phyloP scores from a whole-genome alignment of 2,888 invertebrate genomes.

The Metalampra italica region DNA sequence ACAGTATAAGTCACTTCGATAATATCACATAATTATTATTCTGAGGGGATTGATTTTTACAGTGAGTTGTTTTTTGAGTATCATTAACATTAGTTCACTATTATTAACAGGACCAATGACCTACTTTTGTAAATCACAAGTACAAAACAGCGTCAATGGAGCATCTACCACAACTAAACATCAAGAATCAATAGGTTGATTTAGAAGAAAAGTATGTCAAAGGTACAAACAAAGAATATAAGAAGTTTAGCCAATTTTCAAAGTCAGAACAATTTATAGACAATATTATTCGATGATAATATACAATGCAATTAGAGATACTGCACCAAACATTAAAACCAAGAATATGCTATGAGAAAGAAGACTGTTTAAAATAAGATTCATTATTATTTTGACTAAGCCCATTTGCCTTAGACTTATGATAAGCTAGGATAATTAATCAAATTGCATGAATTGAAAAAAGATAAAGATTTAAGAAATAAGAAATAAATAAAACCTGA shows the following conservation, averaged over 20 bases:
- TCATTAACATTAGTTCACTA: slow-evolving; percentile 29
- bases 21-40: slow-evolving; percentile 46
- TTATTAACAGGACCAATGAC: slow-evolving; percentile 37
- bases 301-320: slow-evolving; percentile 76
- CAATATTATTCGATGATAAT: slow-evolving; percentile 68
- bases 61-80: slow-evolving; percentile 77
- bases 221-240: slow-evolving; percentile 37
- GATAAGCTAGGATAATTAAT: slow-evolving; percentile 51
- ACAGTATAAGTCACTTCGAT: slow-evolving; percentile 64
- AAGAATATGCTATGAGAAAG: slow-evolving; percentile 66
- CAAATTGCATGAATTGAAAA: slow-evolving; percentile 41
- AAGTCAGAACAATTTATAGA: slow-evolving; percentile 49
- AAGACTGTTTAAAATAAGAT: slow-evolving; percentile 53
- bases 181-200: slow-evolving; percentile 2
- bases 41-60: slow-evolving; percentile 55
- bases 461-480: slow-evolving; percentile 22
- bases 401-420: slow-evolving; percentile 66
- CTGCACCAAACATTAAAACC: slow-evolving; percentile 76
- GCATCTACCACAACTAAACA: slow-evolving; percentile 7
- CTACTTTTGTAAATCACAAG: slow-evolving; percentile 31
- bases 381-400: slow-evolving; percentile 57
- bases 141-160: slow-evolving; percentile 8
- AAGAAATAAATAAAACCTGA: slow-evolving; percentile 30
- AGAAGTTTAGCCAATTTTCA: slow-evolving; percentile 38
- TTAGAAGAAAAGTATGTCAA: slow-evolving; percentile 43